A percentile compares a stretch with the other conserved stretches of the same genome.
Evolutionary conservation across 2,113 vertebrate species (phyloP).

Genomic region (rat (Rattus norvegicus)): GRCr8 NC_086026.1:27744501-27745000

Average conservation of each 20-base stretch:
- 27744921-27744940: neutral
- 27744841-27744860: conserved; percentile 58
- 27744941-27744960: neutral
- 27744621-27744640: neutral
- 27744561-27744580: neutral
- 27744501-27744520: neutral
- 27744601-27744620: neutral
- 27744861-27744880: neutral
- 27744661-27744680: neutral
- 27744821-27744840: conserved; percentile 62
- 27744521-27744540: too few relatives aligned
- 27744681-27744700: neutral
- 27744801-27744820: conserved; percentile 53
- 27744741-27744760: neutral
- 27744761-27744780: too few relatives aligned
- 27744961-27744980: too few relatives aligned
- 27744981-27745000: neutral
- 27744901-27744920: neutral
- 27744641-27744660: neutral
- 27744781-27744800: neutral
- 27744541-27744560: neutral
- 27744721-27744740: too few relatives aligned
- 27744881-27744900: neutral
- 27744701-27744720: neutral
- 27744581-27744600: neutral